Base-by-base conservation (phyloP, 2,888 invertebrate species). In the Mayetiola destructor region DNA sequence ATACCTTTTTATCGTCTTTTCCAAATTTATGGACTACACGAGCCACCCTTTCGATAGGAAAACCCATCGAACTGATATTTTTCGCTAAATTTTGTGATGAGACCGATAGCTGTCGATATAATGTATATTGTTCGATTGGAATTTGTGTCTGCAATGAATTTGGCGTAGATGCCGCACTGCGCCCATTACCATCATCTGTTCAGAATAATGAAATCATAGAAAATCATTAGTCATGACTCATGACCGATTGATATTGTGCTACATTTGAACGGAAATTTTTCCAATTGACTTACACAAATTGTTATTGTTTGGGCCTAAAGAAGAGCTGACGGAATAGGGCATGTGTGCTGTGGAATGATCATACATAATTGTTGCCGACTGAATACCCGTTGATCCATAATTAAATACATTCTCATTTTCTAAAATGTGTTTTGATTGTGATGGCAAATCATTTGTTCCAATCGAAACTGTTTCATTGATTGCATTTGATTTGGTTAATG, bases 11-110 rank as follows among this genome's bases (percentile, higher is more conserved):
- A 72, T 91, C 87, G 75, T 89, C 84, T 68, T 77, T 78, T 59
- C 91, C 90, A 61, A 88, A 75, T 55, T 82, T 75, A 63, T 81
- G 79, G 63, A 85, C 85, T n/a, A 88, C 85, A 64, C 88, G 79
- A 5, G 86, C 83, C 18, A 88, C 89, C 69, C 88, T 79, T 59
- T 84, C 79, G 56, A 86, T 68, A 0, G 88, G 84, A 68, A 94
- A 94, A 1, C 94, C 94, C 93, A 94, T 94, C 60, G 81, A 80
- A 65, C 82, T 82, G 59, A 93, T 81, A 61, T 81, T 82, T 65
- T 79, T 77, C 56, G 85, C 87, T 66, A 88, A 75, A 37, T 75
- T 76, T 68, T 85, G 84, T 58, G 79, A 73, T 56, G 78, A 75
- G 12, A 72, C 68, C 29, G 78, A 72, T 62, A 81, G 69, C 59